Conservation (phyloP, 1,140 invertebrate genomes). For the Drosophila navojoa region DNA sequence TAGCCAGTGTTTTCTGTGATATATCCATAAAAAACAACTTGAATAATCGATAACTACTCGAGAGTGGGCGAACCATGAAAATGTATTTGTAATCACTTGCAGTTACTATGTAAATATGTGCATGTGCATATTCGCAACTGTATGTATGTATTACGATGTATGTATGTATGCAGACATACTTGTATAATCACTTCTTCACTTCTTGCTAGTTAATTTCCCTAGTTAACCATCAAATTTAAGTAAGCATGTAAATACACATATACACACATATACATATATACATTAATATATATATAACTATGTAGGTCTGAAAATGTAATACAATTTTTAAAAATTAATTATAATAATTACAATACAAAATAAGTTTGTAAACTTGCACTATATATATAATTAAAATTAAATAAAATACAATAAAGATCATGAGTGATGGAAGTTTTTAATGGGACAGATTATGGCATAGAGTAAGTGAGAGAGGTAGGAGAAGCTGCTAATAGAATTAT, state of each 20-base stretch:
- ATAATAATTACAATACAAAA: constrained; percentile 10
- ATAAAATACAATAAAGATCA: constrained; percentile 13
- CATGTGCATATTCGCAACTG: constrained; percentile 5
- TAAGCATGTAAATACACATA: constrained; percentile 13
- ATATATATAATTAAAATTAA: constrained; percentile 26
- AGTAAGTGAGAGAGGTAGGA: too few species aligned
- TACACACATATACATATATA: background rate
- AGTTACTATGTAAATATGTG: constrained; percentile 5
- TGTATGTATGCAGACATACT: constrained; percentile 48
- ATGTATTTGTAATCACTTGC: constrained; percentile 5
- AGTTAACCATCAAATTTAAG: constrained; percentile 13
- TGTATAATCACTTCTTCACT: constrained; percentile 39
- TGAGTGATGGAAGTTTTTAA: background rate
- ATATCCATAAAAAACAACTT: constrained; percentile 53
- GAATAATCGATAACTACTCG: background rate
- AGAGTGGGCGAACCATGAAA: background rate
- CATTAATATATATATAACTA: constrained; percentile 5
- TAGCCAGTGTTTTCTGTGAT: constrained; percentile 68
- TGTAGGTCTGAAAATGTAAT: constrained; percentile 26
- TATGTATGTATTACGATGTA: background rate
- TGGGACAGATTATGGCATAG: background rate
- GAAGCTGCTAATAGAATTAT: background rate
- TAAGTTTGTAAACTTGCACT: constrained; percentile 41
- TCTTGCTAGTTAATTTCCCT: constrained; percentile 29
- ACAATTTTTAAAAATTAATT: constrained; percentile 14